Evolutionary conservation across 2,888 invertebrate species (phyloP).

Genomic region (Tuta absoluta): DNA sequence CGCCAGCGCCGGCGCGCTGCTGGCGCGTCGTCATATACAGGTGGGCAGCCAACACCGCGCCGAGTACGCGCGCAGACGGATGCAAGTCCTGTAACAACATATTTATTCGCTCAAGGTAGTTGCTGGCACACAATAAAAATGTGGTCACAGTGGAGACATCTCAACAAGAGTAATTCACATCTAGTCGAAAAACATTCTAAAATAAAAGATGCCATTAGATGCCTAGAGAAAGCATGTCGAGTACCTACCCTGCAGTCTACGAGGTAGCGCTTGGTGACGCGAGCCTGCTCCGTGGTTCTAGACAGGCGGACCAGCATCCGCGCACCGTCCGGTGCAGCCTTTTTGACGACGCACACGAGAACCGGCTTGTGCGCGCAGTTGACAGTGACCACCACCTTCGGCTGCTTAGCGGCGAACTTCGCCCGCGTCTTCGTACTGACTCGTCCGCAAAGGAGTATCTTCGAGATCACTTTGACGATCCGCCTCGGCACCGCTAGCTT

Average conservation of each 20-base stretch:
- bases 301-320: constrained; percentile 87
- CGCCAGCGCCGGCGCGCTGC: no score
- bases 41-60: no score
- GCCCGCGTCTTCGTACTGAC: constrained; percentile 85
- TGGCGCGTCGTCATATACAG: no score
- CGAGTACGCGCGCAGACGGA: no score
- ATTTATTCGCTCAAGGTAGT: no score
- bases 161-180: no score
- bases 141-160: no score
- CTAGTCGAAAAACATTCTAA: no score
- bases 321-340: constrained; percentile 86
- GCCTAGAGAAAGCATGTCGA: no score
- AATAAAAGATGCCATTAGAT: no score
- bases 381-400: constrained; percentile 43
- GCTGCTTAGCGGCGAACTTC: constrained; percentile 88
- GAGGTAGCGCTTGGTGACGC: constrained; percentile 87
- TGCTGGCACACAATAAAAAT: no score
- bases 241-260: constrained; percentile 84
- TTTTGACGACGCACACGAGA: constrained; percentile 70
- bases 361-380: background rate
- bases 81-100: no score
- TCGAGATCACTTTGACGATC: constrained; percentile 88
- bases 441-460: constrained; percentile 84
- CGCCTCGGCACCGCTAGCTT: constrained; percentile 86
- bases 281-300: constrained; percentile 84